phyloP scores from a whole-genome alignment of 1,140 invertebrate species.

The Daktulosphaira vitifoliae region DNA sequence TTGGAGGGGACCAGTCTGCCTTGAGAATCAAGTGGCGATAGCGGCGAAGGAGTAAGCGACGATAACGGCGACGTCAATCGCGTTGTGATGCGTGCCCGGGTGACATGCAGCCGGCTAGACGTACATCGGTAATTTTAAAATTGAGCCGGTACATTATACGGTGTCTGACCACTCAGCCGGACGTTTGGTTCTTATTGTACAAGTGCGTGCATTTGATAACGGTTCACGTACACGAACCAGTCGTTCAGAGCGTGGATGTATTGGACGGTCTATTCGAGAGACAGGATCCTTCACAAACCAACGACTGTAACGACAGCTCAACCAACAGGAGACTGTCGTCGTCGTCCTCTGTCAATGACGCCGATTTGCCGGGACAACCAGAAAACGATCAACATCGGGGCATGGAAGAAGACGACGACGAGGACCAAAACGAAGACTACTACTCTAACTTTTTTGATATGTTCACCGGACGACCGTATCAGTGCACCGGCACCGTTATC shows the following conservation, averaged over 20 bases:
- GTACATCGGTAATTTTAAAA: conserved; percentile 14
- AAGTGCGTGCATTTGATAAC: conserved; percentile 46
- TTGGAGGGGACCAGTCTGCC: neutral
- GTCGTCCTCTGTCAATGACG: neutral
- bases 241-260: conserved; percentile 44
- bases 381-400: conserved; percentile 20
- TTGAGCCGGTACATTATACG: conserved; percentile 22
- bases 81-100: conserved; percentile 6
- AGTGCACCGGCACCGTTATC: too few species aligned
- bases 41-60: neutral
- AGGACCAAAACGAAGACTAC: neutral
- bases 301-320: neutral
- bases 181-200: conserved; percentile 46
- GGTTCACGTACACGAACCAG: conserved; percentile 35
- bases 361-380: neutral
- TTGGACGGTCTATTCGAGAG: conserved; percentile 45
- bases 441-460: neutral
- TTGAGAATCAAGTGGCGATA: conserved; percentile 7
- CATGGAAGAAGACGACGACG: conserved; percentile 25
- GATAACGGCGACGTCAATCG: neutral
- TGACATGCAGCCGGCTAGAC: conserved; percentile 27
- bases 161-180: conserved; percentile 33
- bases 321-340: neutral
- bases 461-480: neutral
- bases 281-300: neutral